Evolutionary conservation across 1,140 invertebrate genomes (phyloP).

Genomic region (Propsilocerus akamusi): DNA sequence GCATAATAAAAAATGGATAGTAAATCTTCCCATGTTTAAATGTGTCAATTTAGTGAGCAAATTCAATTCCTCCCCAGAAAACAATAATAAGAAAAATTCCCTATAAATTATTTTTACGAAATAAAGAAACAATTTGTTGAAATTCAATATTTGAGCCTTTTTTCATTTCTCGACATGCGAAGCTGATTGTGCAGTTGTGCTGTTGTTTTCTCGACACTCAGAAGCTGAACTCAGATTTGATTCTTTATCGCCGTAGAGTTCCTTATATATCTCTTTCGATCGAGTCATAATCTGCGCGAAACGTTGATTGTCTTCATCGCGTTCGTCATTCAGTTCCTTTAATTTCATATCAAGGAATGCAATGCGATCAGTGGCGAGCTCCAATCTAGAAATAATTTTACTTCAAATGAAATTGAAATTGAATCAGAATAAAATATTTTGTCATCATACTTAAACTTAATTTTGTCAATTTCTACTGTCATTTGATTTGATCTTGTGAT

Average conservation of each 20-base stretch:
- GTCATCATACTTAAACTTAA: background rate
- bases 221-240: no score
- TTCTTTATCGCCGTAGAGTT: background rate
- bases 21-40: no score
- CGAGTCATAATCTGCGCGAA: background rate
- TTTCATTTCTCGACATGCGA: no score
- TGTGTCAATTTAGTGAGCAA: no score
- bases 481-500: background rate
- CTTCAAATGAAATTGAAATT: background rate
- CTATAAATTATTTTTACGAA: no score
- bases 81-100: no score
- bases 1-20: no score
- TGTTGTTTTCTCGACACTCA: no score
- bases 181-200: no score
- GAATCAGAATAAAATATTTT: background rate
- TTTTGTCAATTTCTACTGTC: background rate
- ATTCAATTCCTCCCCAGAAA: no score
- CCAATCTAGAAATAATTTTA: conserved; percentile 11
- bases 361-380: conserved; percentile 19
- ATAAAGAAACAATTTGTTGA: no score
- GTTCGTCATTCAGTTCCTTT: conserved; percentile 12
- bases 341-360: conserved; percentile 16
- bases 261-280: background rate
- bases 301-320: background rate
- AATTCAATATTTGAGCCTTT: no score